These are phyloP conservation scores for Lerema accius DNA, from an alignment of 1,140 invertebrate species.

Conservation along the genomic window DNA sequence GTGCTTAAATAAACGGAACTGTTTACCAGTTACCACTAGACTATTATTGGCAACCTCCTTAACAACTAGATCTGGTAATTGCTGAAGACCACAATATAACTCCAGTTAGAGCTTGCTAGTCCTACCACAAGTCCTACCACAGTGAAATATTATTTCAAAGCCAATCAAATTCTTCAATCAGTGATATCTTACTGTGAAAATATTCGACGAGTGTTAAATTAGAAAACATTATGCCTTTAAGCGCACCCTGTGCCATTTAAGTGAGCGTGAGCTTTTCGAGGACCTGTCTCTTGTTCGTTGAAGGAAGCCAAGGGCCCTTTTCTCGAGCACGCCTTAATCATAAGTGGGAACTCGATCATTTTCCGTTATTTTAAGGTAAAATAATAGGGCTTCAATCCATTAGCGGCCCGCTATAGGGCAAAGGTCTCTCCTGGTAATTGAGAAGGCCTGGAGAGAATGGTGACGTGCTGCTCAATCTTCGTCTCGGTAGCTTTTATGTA, in stretches of 20 bases:
- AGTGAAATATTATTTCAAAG: no score
- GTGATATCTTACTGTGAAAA: not conserved
- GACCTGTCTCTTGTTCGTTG: slow-evolving; percentile 76
- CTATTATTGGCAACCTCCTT: no score
- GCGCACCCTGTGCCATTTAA: slow-evolving; percentile 56
- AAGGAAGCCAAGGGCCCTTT: slow-evolving; percentile 71
- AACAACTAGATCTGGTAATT: no score
- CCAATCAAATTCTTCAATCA: not conserved
- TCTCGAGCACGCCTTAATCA: slow-evolving; percentile 81
- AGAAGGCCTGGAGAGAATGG: not conserved
- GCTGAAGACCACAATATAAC: no score
- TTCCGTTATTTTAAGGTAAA: slow-evolving; percentile 32
- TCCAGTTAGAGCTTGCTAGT: no score
- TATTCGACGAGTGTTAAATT: slow-evolving; percentile 48
- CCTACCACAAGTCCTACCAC: no score
- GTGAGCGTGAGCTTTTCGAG: slow-evolving; percentile 57
- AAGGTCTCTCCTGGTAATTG: not conserved
- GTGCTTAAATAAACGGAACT: no score
- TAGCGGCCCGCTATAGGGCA: no score
- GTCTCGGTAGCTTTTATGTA: no score
- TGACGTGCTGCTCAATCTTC: no score
- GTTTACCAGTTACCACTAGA: no score
- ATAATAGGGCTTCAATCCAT: slow-evolving; percentile 5
- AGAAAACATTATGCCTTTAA: slow-evolving; percentile 51
- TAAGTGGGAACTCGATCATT: slow-evolving; percentile 62